These are phyloP conservation scores for Caenorhabditis auriculariae DNA, from an alignment of 2,888 invertebrate species.

Conservation along the genomic window DNA sequence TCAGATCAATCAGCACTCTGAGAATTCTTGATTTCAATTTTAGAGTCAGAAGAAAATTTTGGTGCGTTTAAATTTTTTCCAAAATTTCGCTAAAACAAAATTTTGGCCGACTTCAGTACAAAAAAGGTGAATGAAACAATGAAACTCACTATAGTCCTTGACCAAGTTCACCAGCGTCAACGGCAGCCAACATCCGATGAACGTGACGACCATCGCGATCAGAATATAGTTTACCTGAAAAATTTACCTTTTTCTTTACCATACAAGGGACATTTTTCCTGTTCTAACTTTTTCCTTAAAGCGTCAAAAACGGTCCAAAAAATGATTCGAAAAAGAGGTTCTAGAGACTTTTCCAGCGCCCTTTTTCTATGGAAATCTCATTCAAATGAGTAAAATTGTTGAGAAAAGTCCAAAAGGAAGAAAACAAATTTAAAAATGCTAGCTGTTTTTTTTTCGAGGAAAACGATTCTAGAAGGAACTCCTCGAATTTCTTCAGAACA, in stretches of 20 bases:
- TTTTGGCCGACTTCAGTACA: neutral
- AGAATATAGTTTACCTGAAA: conserved; percentile 49
- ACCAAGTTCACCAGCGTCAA: conserved; percentile 60
- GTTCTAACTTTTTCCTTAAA: neutral
- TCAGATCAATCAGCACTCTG: neutral
- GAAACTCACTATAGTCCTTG: conserved; percentile 57
- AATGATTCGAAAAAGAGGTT: neutral
- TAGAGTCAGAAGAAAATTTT: no score
- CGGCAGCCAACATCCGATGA: conserved; percentile 61
- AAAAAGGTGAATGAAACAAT: neutral
- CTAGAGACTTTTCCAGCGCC: no score
- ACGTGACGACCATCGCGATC: conserved; percentile 77
- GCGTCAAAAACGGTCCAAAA: no score
- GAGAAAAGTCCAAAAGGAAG: no score
- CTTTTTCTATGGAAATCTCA: no score
- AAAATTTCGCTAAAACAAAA: neutral
- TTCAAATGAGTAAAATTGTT: no score
- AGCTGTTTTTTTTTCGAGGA: no score
- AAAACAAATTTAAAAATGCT: no score
- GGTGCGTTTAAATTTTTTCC: no score
- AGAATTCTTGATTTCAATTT: neutral
- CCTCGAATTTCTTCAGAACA: no score
- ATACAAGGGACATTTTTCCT: neutral
- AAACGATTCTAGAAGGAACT: no score
- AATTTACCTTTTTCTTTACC: neutral